phyloP scores from a whole-genome alignment of 2,113 vertebrate genomes.

The Oncorhynchus mykiss region DNA sequence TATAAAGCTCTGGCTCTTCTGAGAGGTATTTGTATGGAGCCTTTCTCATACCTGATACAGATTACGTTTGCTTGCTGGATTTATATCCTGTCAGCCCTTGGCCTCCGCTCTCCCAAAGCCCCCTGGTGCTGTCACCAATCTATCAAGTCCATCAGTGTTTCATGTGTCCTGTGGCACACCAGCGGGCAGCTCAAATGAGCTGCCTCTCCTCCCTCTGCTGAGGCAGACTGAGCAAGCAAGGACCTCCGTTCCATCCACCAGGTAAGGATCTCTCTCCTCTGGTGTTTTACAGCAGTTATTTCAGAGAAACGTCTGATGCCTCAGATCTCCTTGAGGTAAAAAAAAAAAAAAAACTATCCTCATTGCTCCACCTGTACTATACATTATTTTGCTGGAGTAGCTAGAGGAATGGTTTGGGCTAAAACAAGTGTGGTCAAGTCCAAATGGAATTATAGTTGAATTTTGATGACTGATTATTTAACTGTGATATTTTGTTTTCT shows the following conservation, averaged over 20 bases:
- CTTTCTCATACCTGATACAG: constrained; percentile 19
- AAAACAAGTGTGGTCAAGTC: not conserved
- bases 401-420: not conserved
- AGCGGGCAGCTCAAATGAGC: constrained; percentile 55
- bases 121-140: constrained; percentile 51
- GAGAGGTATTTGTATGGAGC: constrained; percentile 18
- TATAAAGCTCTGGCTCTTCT: constrained; percentile 5
- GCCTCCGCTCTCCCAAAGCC: constrained; percentile 38
- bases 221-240: constrained; percentile 7
- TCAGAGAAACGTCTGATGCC: constrained; percentile 4
- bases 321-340: constrained; percentile 1
- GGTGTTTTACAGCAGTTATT: not conserved
- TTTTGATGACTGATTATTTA: not conserved
- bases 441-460: no score
- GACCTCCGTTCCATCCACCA: constrained; percentile 1
- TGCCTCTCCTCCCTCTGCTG: constrained; percentile 17
- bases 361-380: not conserved
- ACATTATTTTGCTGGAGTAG: not conserved
- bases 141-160: constrained; percentile 67
- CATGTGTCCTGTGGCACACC: constrained; percentile 59
- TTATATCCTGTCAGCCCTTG: constrained; percentile 56
- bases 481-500: not conserved
- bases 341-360: not conserved
- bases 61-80: constrained; percentile 24
- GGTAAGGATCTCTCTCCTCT: constrained; percentile 33